Conservation (phyloP, 1,140 invertebrate species). For the Argopecten irradians region DNA sequence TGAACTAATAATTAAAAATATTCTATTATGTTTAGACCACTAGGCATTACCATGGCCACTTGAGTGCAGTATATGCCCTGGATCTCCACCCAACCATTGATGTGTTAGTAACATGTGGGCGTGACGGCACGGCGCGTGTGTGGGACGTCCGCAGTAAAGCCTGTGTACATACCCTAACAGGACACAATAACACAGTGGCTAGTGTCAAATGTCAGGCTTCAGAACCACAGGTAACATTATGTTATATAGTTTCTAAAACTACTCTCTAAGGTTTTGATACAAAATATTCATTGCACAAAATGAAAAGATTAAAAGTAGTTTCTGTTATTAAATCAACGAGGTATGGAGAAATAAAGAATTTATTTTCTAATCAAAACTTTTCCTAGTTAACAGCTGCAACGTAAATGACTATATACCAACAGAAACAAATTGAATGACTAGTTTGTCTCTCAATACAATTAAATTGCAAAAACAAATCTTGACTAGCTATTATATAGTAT, state of each 20-base stretch:
- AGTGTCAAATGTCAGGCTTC: conserved; percentile 93
- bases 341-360: too few relatives aligned
- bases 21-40: conserved; percentile 85
- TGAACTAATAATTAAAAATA: too few relatives aligned
- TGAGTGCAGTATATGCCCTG: conserved; percentile 96
- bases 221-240: conserved; percentile 89
- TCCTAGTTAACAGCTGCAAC: too few relatives aligned
- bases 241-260: too few relatives aligned
- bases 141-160: conserved; percentile 98
- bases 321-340: neutral
- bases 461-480: too few relatives aligned
- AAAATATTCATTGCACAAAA: neutral
- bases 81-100: conserved; percentile 97
- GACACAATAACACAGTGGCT: conserved; percentile 98
- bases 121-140: conserved; percentile 88
- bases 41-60: conserved; percentile 98
- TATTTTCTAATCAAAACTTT: too few relatives aligned
- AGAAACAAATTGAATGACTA: too few relatives aligned
- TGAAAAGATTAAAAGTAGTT: neutral
- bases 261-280: too few relatives aligned
- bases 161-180: conserved; percentile 97
- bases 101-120: conserved; percentile 93
- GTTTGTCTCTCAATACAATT: too few relatives aligned
- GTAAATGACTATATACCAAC: too few relatives aligned
- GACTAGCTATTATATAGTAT: too few relatives aligned